phyloP scores from a whole-genome alignment of 1,140 invertebrate genomes.

The Fopius arisanus region DNA sequence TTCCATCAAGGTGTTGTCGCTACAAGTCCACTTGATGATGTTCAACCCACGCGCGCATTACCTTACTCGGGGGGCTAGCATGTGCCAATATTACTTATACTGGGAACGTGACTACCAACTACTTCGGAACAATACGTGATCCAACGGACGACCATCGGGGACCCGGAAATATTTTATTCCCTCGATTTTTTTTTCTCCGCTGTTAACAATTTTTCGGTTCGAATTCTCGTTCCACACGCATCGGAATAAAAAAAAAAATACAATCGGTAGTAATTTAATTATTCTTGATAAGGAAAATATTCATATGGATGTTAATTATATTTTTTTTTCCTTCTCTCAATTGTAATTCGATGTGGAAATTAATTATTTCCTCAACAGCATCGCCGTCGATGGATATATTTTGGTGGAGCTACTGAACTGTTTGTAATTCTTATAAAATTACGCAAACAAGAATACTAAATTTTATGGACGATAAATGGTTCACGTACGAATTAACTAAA shows the following conservation, averaged over 20 bases:
- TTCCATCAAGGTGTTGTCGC: slow-evolving; percentile 1
- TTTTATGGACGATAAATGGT: background rate
- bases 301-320: too few relatives aligned
- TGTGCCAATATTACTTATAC: slow-evolving; percentile 20
- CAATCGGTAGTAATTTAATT: too few relatives aligned
- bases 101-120: slow-evolving; percentile 24
- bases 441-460: background rate
- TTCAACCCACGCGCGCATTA: slow-evolving; percentile 6
- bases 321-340: too few relatives aligned
- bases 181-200: too few relatives aligned
- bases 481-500: background rate
- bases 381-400: too few relatives aligned
- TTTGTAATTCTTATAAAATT: background rate
- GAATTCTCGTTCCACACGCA: too few relatives aligned
- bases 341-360: background rate
- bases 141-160: slow-evolving; percentile 1
- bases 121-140: slow-evolving; percentile 25
- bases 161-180: slow-evolving; percentile 20
- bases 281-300: too few relatives aligned
- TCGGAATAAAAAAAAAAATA: too few relatives aligned
- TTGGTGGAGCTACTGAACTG: background rate
- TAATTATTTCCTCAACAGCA: too few relatives aligned
- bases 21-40: slow-evolving; percentile 5
- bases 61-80: background rate
- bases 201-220: too few relatives aligned